Conservation (phyloP, 2,888 invertebrate species). For the Sminthurinus aureus region DNA sequence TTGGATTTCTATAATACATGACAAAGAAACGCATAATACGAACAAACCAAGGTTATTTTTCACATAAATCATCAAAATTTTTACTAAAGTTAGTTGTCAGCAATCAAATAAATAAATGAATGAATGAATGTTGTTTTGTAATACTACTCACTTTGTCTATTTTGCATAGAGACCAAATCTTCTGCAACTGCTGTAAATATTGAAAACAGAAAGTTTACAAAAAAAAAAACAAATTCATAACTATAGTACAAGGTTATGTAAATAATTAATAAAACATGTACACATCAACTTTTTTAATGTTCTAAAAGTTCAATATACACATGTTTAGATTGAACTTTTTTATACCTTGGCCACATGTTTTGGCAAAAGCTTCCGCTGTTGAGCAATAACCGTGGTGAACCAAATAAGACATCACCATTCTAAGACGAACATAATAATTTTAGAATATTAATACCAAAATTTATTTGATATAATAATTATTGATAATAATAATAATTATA, state of each 20-base stretch:
- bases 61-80: slow-evolving; percentile 8
- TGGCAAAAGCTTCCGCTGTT: slow-evolving; percentile 94
- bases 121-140: no score
- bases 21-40: slow-evolving; percentile 35
- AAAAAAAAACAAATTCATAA: no score
- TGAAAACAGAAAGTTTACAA: no score
- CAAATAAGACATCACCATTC: slow-evolving; percentile 96
- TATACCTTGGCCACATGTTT: slow-evolving; percentile 79
- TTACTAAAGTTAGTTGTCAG: background rate
- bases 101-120: no score
- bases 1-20: slow-evolving; percentile 78
- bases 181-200: slow-evolving; percentile 74
- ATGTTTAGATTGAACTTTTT: no score
- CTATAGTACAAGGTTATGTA: no score
- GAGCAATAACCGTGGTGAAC: slow-evolving; percentile 98
- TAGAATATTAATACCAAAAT: background rate
- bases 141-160: slow-evolving; percentile 84
- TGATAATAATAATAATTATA: no score
- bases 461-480: background rate
- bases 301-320: no score
- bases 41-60: background rate
- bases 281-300: no score
- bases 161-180: slow-evolving; percentile 92
- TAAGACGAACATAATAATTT: slow-evolving; percentile 68
- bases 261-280: no score